Conservation (phyloP, 2,888 invertebrate species). For the Tenthredo livida region DNA sequence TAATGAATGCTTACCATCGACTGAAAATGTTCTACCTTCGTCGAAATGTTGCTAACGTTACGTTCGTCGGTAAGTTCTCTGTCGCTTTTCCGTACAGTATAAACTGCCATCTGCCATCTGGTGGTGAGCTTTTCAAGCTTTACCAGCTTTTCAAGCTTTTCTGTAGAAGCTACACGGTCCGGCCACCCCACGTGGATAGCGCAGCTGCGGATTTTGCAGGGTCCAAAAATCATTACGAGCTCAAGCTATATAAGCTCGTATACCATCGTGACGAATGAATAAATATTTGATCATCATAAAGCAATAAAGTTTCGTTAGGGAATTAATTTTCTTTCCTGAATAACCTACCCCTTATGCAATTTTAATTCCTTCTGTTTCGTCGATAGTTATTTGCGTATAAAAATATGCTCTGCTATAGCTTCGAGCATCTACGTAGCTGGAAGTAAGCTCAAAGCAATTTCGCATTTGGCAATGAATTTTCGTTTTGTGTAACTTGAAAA, state of each 20-base stretch:
- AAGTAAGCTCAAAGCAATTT: neutral
- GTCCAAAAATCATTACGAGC: constrained; percentile 44
- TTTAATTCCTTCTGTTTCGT: neutral
- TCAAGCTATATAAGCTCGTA: neutral
- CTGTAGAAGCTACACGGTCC: neutral
- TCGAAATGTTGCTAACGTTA: neutral
- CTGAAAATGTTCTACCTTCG: neutral
- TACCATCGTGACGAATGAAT: constrained; percentile 5
- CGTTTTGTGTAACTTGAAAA: neutral
- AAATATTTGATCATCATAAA: constrained; percentile 22
- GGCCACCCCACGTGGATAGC: neutral
- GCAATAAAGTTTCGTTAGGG: neutral
- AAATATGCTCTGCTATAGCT: neutral
- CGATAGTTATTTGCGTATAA: neutral
- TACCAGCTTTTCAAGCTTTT: constrained; percentile 19
- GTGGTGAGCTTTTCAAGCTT: neutral
- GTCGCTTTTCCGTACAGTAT: neutral
- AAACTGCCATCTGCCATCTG: constrained; percentile 29
- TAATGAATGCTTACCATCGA: constrained; percentile 20
- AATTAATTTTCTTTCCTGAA: neutral
- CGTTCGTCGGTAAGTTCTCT: constrained; percentile 16
- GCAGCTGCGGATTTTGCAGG: constrained; percentile 21
- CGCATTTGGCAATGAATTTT: neutral
- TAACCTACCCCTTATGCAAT: neutral
- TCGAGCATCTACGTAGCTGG: neutral